phyloP scores from a whole-genome alignment of 92 coral and sea anemone species.

The Meandrina meandrites region DNA sequence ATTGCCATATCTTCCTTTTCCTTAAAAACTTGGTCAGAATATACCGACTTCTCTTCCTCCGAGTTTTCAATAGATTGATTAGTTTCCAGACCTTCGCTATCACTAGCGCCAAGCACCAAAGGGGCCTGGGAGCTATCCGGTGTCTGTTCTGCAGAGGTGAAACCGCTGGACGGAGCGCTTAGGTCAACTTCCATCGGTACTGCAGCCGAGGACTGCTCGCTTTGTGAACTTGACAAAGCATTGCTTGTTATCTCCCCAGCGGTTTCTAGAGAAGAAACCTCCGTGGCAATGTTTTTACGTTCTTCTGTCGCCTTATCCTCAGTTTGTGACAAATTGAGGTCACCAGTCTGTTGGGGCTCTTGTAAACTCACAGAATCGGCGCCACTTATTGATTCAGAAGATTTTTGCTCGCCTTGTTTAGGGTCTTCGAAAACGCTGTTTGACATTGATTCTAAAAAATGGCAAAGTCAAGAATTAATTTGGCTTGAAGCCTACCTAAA shows the following conservation, averaged over 20 bases:
- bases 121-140: conserved; percentile 25
- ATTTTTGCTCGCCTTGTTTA: conserved; percentile 18
- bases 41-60: background rate
- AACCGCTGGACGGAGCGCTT: conserved; percentile 6
- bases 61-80: conserved; percentile 1
- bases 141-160: conserved; percentile 25
- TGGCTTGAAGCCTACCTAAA: too few relatives aligned
- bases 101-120: background rate
- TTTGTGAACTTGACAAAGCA: conserved; percentile 2
- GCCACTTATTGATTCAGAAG: background rate
- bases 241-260: background rate
- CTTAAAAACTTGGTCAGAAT: background rate
- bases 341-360: conserved; percentile 21
- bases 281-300: background rate
- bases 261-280: conserved; percentile 3
- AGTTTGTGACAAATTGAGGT: background rate
- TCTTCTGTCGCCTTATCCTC: background rate
- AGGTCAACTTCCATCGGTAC: conserved; percentile 28
- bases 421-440: conserved; percentile 34
- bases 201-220: background rate
- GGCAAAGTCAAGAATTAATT: background rate
- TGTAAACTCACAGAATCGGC: background rate
- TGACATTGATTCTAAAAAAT: conserved; percentile 26
- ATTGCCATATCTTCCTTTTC: background rate
- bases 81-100: background rate